These are phyloP conservation scores for Parnassius glacialis DNA, from an alignment of 2,888 invertebrate species.

Conservation along the genomic window DNA sequence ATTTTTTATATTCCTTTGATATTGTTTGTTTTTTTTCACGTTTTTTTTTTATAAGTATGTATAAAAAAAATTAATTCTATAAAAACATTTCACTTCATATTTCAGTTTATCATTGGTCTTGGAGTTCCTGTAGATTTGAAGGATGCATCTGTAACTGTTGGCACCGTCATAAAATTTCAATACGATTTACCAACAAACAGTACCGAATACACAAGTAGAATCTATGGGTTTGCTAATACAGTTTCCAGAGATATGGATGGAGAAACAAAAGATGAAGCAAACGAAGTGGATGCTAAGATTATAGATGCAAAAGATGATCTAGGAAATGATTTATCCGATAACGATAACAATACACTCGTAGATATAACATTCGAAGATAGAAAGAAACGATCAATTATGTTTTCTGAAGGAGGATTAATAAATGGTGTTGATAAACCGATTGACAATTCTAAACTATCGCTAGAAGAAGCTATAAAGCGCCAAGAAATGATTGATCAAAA, in stretches of 20 bases:
- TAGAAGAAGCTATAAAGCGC: constrained; percentile 70
- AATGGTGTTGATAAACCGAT: constrained; percentile 38
- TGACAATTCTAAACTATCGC: constrained; percentile 50
- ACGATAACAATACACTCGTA: constrained; percentile 58
- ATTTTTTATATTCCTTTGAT: too few species aligned
- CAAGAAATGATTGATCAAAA: constrained; percentile 72
- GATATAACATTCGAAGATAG: constrained; percentile 67
- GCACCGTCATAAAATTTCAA: constrained; percentile 85
- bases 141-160: constrained; percentile 82
- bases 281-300: constrained; percentile 37
- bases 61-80: too few species aligned
- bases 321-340: constrained; percentile 38
- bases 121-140: constrained; percentile 84
- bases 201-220: constrained; percentile 78
- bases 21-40: too few species aligned
- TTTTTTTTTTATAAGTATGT: too few species aligned
- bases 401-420: constrained; percentile 59
- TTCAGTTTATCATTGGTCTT: constrained; percentile 84
- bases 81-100: constrained; percentile 26
- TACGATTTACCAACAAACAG: constrained; percentile 84
- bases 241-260: constrained; percentile 67
- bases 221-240: constrained; percentile 67
- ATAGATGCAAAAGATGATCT: constrained; percentile 34
- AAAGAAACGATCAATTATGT: constrained; percentile 55
- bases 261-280: constrained; percentile 34